Evolutionary conservation across 2,888 invertebrate genomes (phyloP).

Genomic region (Yponomeuta sedellus): DNA sequence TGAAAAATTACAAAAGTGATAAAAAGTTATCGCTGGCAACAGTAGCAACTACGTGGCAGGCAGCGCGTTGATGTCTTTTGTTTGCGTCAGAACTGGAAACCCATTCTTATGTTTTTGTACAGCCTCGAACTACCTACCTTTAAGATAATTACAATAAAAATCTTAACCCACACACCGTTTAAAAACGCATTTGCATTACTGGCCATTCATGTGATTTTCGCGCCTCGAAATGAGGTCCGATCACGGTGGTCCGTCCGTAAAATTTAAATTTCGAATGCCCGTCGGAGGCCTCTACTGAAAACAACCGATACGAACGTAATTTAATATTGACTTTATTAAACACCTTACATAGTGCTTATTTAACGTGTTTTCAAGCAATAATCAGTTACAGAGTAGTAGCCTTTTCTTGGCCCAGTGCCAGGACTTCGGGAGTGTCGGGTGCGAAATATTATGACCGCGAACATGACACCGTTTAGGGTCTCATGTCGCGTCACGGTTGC

Average conservation of each 20-base stretch:
- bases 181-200: constrained; percentile 5
- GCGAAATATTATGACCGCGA: constrained; percentile 11
- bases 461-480: constrained; percentile 11
- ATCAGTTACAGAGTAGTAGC: not conserved
- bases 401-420: not conserved
- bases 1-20: constrained; percentile 2
- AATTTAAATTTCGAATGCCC: constrained; percentile 6
- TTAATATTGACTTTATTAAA: not conserved
- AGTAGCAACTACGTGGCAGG: not conserved
- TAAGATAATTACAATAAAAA: not conserved
- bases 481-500: constrained; percentile 7
- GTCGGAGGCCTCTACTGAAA: not conserved
- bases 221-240: not conserved
- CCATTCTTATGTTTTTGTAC: not conserved
- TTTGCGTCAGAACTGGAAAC: not conserved
- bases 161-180: not conserved
- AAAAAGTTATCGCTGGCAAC: not conserved
- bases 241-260: constrained; percentile 11
- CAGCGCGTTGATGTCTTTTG: constrained; percentile 17
- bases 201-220: constrained; percentile 4
- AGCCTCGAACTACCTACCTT: not conserved
- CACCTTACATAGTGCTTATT: not conserved
- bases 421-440: constrained; percentile 1
- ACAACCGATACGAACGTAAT: not conserved
- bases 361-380: not conserved